Conservation (phyloP, 2,888 invertebrate genomes). For the Synergus laeviventris region DNA sequence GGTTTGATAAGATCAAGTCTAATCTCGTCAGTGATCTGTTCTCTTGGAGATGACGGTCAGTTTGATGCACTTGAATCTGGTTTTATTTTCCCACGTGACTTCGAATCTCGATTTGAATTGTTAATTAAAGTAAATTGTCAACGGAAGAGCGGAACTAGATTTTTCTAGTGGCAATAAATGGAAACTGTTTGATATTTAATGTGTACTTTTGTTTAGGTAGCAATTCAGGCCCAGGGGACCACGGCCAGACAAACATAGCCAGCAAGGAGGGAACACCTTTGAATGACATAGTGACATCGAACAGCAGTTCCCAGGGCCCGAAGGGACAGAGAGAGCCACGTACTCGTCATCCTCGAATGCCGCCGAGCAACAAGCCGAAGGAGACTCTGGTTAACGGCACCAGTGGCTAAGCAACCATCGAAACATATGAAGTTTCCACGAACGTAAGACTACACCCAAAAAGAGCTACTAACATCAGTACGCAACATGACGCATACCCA, state of each 20-base stretch:
- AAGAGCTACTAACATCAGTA: slow-evolving; percentile 70
- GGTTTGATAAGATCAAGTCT: not conserved
- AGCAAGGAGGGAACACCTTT: slow-evolving; percentile 71
- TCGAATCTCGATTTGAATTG: not conserved
- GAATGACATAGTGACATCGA: slow-evolving; percentile 69
- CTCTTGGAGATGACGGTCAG: not conserved
- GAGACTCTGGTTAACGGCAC: slow-evolving; percentile 84
- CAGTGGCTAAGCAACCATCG: slow-evolving; percentile 72
- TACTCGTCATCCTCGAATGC: slow-evolving; percentile 70
- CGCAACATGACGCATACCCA: slow-evolving; percentile 73
- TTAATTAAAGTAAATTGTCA: not conserved
- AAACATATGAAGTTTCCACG: slow-evolving; percentile 18
- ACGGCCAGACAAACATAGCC: slow-evolving; percentile 50
- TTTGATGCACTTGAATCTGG: not conserved
- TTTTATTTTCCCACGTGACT: not conserved
- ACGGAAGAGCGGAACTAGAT: not conserved
- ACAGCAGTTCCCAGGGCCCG: slow-evolving; percentile 70
- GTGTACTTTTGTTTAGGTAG: slow-evolving; percentile 63
- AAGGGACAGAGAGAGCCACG: slow-evolving; percentile 74
- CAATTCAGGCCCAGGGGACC: slow-evolving; percentile 70
- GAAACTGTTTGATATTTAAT: not conserved
- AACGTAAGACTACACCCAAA: slow-evolving; percentile 54
- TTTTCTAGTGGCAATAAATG: not conserved
- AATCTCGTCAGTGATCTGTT: not conserved
- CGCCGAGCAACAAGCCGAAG: slow-evolving; percentile 78